Conservation (phyloP, 2,888 invertebrate genomes). For the Phytoseiulus persimilis region DNA sequence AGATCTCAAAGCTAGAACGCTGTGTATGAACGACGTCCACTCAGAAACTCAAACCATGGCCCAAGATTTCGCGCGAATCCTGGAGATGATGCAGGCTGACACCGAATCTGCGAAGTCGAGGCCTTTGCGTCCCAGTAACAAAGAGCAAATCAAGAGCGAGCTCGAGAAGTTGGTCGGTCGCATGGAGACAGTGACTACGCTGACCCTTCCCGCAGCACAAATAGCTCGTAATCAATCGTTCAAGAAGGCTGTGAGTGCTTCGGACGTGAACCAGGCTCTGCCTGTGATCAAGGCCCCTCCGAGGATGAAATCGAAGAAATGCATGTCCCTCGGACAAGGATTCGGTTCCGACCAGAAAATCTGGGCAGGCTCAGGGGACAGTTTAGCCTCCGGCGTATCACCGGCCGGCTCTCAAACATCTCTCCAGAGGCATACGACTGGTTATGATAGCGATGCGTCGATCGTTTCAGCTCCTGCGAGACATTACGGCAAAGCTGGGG, state of each 20-base stretch:
- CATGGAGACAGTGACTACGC: constrained; percentile 18
- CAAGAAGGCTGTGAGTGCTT: constrained; percentile 26
- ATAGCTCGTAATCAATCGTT: constrained; percentile 33
- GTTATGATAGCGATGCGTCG: constrained; percentile 24
- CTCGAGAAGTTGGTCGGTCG: constrained; percentile 19
- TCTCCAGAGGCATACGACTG: background rate
- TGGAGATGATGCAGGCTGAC: constrained; percentile 34
- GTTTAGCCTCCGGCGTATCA: constrained; percentile 7
- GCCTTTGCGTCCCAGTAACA: constrained; percentile 14
- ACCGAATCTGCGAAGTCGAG: constrained; percentile 15
- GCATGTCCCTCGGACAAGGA: constrained; percentile 32
- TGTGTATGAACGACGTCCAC: constrained; percentile 43
- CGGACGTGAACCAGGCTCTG: constrained; percentile 25
- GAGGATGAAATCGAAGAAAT: constrained; percentile 24
- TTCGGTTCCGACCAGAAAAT: constrained; percentile 32
- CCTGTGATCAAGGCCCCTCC: constrained; percentile 30
- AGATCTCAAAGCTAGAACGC: constrained; percentile 44
- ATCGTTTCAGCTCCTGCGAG: constrained; percentile 25
- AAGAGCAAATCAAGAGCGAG: constrained; percentile 6
- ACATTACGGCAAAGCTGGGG: constrained; percentile 18
- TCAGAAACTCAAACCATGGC: constrained; percentile 30
- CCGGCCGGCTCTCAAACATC: constrained; percentile 20
- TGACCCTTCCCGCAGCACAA: background rate
- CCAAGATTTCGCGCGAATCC: constrained; percentile 8
- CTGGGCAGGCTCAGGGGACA: constrained; percentile 23